Base-by-base conservation (phyloP, 2,888 invertebrate genomes). In the Acanthosoma haemorrhoidale region DNA sequence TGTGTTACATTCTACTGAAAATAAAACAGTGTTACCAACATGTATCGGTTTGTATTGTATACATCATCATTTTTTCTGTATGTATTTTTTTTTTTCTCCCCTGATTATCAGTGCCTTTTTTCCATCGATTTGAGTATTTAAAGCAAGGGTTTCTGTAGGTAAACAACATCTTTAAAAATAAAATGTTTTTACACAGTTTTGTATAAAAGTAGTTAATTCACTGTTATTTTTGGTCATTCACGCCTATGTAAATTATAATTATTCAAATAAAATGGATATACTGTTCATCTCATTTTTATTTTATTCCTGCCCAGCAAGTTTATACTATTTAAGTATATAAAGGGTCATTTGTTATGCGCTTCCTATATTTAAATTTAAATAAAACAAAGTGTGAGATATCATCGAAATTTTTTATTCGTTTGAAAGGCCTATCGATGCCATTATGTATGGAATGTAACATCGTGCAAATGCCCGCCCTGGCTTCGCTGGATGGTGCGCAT, bases 141-240 rank as follows among this genome's bases (percentile, higher is more conserved):
- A 39, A 39, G 38, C 31, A 41, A 64, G 64, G 64, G 64, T 39
- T 64, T 64, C 39, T 41, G 41, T 64, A 25, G 41, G 64, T 64
- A 64, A 64, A 64, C 64, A 64, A 38, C 64, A 57, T 57, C 25
- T 57, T 64, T 36, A 64, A 41, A 64, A 39, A 25, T 41, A 25
- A 64, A 38, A 64, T 64, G 64, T 64, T 64, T 64, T 64, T 64
- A 64, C 64, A 64, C 64, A 64, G 36, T 64, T 64, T 64, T 64
- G 64, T 64, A 64, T 64, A 39, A 64, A 64, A 36, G 41, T 64
- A 64, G 64, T 25, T 36, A 25, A 15, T 64, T 41, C 64, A 64
- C 64, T 64, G 64, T 64, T 64, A 64, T 64, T 64, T 64, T 64
- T 38, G 39, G 41, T 64, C 41, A 64, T 64, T 64, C 39, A 64